Evolutionary conservation across 2,888 invertebrate species (phyloP), one percentile per base, ranked within the genome.

Genomic region (Lithophane socia): DNA sequence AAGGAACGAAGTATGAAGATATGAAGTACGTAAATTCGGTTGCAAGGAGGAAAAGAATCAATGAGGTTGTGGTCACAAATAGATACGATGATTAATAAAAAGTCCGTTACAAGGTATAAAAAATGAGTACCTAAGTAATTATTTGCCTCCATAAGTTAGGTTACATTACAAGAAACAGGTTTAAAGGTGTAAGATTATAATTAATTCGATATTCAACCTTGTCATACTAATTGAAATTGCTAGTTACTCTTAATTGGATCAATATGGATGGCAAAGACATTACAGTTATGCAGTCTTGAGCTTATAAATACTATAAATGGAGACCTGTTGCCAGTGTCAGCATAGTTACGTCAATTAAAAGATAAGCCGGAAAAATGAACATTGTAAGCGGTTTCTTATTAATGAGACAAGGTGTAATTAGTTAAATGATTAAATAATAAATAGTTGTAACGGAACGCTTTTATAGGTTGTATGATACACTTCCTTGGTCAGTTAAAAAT

Each of bases 201-300:
- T 75, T 16, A 58, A 74, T 67, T 69, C 54, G 49, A 4, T 69
- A 78, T 69, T 10, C 78, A 82, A 79, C 88, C 90, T 89, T 88
- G 88, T 86, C 73, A 82, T 76, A 83, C 75, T 78, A 83, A 86
- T 88, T 87, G 75, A 69, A 77, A 82, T 80, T 21, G 74, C 85
- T 82, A 49, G 73, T 80, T 66, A 73, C 49, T 75, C 63, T 73
- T 89, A 83, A 83, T 88, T 82, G 70, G 42, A 81, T 77, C 77
- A 80, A 65, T 83, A 79, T 82, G 16, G 68, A 75, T 82, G 47
- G 44, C 63, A 47, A 66, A 77, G 60, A 37, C 9, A 70, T 79
- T 54, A 47, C 37, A 49, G 47, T 42, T 69, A 79, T 75, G 60
- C 58, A 52, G 58, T 65, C 47, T 75, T 67, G 37, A 73, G 61